Percentiles rank a stretch among this genome's conserved stretches.
phyloP scores from a whole-genome alignment of 2,113 vertebrate species.

The Delphinapterus leucas region DNA sequence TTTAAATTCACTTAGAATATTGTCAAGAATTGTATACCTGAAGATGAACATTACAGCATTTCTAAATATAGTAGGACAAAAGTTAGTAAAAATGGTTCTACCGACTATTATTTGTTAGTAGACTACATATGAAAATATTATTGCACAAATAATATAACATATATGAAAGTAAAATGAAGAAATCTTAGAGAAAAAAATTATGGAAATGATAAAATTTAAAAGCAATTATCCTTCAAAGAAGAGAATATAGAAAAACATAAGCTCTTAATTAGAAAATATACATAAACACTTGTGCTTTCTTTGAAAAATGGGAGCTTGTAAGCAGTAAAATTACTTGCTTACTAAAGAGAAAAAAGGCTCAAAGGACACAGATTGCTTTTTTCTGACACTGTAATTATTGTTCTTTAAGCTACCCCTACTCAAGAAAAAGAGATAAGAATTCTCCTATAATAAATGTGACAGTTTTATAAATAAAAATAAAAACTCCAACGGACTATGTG shows the following conservation, averaged over 20 bases:
- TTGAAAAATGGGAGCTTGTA: neutral
- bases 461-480: neutral
- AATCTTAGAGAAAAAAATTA: neutral
- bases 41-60: neutral
- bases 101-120: neutral
- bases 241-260: neutral
- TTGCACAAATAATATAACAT: neutral
- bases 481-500: neutral
- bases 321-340: neutral
- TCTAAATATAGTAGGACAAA: neutral
- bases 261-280: neutral
- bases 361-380: neutral
- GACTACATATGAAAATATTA: neutral
- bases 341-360: neutral
- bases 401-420: neutral
- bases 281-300: neutral
- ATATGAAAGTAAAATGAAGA: neutral
- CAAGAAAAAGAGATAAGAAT: neutral
- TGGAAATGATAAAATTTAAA: neutral
- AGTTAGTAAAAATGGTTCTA: neutral
- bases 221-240: neutral
- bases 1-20: neutral
- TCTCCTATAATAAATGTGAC: neutral
- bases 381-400: neutral
- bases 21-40: neutral